Percentiles rank a stretch among this genome's conserved stretches.
phyloP scores from a whole-genome alignment of 2,113 vertebrate species.

The Uropsilus gracilis region DNA sequence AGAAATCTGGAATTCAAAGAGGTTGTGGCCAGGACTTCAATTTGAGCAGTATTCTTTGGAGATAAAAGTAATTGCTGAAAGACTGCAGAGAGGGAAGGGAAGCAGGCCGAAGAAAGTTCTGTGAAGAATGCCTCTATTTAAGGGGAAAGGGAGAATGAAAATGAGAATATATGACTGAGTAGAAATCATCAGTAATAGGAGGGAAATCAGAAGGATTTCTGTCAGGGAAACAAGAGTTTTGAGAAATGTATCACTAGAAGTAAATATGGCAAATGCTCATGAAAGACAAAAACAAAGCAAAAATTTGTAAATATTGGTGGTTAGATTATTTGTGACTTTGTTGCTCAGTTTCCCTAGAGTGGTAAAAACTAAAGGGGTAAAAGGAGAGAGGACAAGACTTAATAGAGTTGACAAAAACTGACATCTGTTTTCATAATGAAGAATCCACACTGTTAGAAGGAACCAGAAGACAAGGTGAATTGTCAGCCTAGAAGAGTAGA shows the following conservation, averaged over 20 bases:
- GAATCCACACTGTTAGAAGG: neutral
- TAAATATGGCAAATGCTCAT: neutral
- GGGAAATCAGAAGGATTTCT: neutral
- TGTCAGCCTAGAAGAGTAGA: neutral
- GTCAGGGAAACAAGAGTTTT: neutral
- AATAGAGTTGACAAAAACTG: neutral
- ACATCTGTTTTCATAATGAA: neutral
- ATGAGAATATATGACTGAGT: neutral
- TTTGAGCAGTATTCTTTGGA: neutral
- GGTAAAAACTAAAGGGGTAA: neutral
- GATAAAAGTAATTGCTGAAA: neutral
- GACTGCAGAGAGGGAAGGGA: neutral
- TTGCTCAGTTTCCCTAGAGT: neutral
- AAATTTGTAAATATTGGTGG: neutral
- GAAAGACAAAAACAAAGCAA: neutral
- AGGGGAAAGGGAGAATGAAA: neutral
- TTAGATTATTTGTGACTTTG: neutral
- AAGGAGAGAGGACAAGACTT: neutral
- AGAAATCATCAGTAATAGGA: neutral
- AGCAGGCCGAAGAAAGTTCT: neutral
- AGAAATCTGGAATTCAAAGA: slow-evolving; percentile 44
- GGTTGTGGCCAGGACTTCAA: slow-evolving; percentile 33
- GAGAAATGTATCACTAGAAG: neutral
- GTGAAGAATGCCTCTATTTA: neutral
- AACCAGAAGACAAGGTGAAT: neutral